Evolutionary conservation across 2,888 invertebrate species (phyloP).

Genomic region (Neocrepidodera transversa): DNA sequence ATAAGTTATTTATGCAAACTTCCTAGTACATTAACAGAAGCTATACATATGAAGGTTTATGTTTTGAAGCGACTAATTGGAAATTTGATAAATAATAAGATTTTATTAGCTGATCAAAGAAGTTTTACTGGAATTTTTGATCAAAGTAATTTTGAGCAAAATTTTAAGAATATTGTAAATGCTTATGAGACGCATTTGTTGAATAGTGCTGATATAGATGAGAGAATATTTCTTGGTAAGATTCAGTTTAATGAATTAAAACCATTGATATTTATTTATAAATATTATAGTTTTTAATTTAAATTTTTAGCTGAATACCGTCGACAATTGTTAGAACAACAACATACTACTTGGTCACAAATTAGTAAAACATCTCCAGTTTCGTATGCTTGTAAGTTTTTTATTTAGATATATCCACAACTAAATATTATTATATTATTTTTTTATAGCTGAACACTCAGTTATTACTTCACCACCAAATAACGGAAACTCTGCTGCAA

Average conservation of each 20-base stretch:
- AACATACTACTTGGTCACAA: slow-evolving; percentile 28
- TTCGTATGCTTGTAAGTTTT: slow-evolving; percentile 39
- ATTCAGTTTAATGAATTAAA: too few species aligned
- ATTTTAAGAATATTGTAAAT: slow-evolving; percentile 84
- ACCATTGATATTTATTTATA: too few species aligned
- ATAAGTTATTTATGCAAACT: slow-evolving; percentile 60
- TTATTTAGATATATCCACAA: background rate
- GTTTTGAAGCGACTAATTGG: slow-evolving; percentile 81
- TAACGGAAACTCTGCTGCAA: slow-evolving; percentile 19
- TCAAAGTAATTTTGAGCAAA: slow-evolving; percentile 80
- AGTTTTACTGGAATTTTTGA: slow-evolving; percentile 80
- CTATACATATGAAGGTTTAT: slow-evolving; percentile 89
- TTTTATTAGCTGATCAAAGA: slow-evolving; percentile 75
- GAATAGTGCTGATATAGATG: slow-evolving; percentile 94
- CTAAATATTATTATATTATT: background rate
- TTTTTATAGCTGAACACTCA: slow-evolving; percentile 38
- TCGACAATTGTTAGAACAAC: slow-evolving; percentile 46
- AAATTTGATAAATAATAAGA: slow-evolving; percentile 76
- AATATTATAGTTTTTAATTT: background rate
- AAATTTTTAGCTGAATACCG: slow-evolving; percentile 49
- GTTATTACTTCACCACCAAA: slow-evolving; percentile 39
- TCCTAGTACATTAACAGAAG: slow-evolving; percentile 80
- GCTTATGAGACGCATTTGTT: slow-evolving; percentile 91
- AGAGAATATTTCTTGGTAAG: slow-evolving; percentile 90
- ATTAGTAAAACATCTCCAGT: slow-evolving; percentile 37